Conservation (phyloP, 2,113 vertebrate genomes). For the Epinephelus fuscoguttatus region DNA sequence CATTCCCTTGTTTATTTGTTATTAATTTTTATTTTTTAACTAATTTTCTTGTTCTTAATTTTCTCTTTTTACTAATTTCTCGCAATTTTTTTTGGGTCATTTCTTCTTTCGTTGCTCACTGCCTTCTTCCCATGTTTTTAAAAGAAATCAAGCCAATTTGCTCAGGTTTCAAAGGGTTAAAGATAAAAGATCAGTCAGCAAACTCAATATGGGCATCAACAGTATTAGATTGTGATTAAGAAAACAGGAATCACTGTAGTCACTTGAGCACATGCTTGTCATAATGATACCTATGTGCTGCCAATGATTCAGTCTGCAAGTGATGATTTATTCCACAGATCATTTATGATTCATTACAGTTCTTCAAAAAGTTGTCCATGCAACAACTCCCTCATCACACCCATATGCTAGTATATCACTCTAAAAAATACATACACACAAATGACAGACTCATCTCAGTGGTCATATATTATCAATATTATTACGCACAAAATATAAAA, state of each 20-base stretch:
- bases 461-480: conserved; percentile 66
- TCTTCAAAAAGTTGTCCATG: conserved; percentile 64
- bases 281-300: background rate
- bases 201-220: background rate
- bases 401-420: conserved; percentile 50
- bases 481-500: conserved; percentile 78
- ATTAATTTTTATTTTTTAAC: too few species aligned
- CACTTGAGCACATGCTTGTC: background rate
- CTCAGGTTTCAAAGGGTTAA: too few species aligned
- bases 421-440: conserved; percentile 62
- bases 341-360: conserved; percentile 58
- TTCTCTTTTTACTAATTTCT: too few species aligned
- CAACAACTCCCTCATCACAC: conserved; percentile 64
- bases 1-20: too few species aligned
- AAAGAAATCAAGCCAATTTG: too few species aligned
- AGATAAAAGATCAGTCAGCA: background rate
- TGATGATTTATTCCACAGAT: conserved; percentile 73
- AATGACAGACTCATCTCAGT: conserved; percentile 45
- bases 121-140: too few species aligned
- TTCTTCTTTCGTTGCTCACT: too few species aligned
- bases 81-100: too few species aligned
- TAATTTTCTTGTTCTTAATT: too few species aligned
- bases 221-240: background rate
- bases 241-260: background rate
- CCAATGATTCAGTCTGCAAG: conserved; percentile 38